phyloP scores from a whole-genome alignment of 2,888 invertebrate genomes.

The Ophonus ardosiacus region DNA sequence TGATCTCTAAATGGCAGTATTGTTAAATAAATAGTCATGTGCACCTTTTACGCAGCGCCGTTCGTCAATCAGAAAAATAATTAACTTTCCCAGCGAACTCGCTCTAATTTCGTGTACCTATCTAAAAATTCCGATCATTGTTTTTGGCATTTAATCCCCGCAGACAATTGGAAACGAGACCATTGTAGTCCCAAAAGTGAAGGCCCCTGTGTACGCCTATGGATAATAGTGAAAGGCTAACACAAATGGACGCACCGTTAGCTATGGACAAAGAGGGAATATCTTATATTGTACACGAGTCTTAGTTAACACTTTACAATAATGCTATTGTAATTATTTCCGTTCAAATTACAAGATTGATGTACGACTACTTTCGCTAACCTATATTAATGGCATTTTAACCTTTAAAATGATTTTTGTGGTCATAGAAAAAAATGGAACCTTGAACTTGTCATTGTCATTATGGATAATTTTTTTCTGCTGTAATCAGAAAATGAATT shows the following conservation, averaged over 20 bases:
- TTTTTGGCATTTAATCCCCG: not conserved
- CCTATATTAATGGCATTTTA: not conserved
- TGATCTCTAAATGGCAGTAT: conserved; percentile 48
- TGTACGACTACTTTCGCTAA: conserved; percentile 35
- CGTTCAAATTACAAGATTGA: conserved; percentile 15
- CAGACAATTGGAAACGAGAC: not conserved
- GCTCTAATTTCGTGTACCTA: not conserved
- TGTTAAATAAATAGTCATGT: conserved; percentile 28
- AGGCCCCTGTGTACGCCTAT: conserved; percentile 3
- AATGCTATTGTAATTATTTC: conserved; percentile 40
- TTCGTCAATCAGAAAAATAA: conserved; percentile 16
- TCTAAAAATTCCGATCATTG: not conserved
- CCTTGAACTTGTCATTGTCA: not conserved
- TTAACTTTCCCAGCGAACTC: conserved; percentile 17
- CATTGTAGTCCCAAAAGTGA: conserved; percentile 2
- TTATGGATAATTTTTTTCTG: too few species aligned
- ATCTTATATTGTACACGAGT: conserved; percentile 29
- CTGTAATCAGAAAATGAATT: too few species aligned
- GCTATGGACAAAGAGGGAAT: conserved; percentile 42
- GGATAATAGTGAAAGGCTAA: conserved; percentile 42
- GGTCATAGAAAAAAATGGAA: not conserved
- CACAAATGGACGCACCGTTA: conserved; percentile 40
- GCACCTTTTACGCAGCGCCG: conserved; percentile 27
- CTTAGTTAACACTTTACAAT: conserved; percentile 34
- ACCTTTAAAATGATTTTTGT: not conserved